Conservation (phyloP, 2,888 invertebrate species). For the Polylopha cassiicola region DNA sequence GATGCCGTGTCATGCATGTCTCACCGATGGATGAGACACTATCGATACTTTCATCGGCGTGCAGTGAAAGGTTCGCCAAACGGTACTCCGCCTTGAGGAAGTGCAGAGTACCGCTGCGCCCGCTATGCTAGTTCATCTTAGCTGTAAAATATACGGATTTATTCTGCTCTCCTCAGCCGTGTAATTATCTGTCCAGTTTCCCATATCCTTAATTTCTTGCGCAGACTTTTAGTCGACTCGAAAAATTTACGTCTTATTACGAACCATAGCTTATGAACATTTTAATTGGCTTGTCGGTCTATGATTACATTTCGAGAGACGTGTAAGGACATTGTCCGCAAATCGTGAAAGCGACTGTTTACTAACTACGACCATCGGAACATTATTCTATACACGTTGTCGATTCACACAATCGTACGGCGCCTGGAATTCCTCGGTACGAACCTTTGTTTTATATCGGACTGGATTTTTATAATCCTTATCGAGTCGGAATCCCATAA, state of each 20-base stretch:
- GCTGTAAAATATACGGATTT: not conserved
- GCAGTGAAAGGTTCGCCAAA: constrained; percentile 47
- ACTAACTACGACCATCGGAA: constrained; percentile 53
- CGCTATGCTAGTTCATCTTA: constrained; percentile 1
- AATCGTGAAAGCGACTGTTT: constrained; percentile 52
- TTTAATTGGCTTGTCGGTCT: constrained; percentile 16
- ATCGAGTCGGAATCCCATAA: no score
- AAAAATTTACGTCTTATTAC: no score
- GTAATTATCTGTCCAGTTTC: constrained; percentile 6
- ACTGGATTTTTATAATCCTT: no score
- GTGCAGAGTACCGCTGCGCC: constrained; percentile 42
- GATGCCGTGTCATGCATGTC: constrained; percentile 6
- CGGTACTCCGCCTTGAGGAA: constrained; percentile 57
- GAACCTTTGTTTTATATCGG: constrained; percentile 51
- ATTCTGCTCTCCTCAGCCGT: constrained; percentile 1
- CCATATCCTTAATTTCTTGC: constrained; percentile 8
- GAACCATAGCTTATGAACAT: constrained; percentile 4
- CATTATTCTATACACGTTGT: constrained; percentile 67
- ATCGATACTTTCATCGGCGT: constrained; percentile 57
- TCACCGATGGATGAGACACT: constrained; percentile 11
- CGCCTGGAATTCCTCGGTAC: constrained; percentile 58
- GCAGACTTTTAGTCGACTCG: no score
- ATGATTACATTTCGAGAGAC: constrained; percentile 24
- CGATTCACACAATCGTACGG: constrained; percentile 69
- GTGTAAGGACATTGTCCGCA: constrained; percentile 57